Evolutionary conservation across 2,113 vertebrate genomes (phyloP), one percentile per base, ranked within the genome.

Genomic region (Cynopterus brachyotis): DNA sequence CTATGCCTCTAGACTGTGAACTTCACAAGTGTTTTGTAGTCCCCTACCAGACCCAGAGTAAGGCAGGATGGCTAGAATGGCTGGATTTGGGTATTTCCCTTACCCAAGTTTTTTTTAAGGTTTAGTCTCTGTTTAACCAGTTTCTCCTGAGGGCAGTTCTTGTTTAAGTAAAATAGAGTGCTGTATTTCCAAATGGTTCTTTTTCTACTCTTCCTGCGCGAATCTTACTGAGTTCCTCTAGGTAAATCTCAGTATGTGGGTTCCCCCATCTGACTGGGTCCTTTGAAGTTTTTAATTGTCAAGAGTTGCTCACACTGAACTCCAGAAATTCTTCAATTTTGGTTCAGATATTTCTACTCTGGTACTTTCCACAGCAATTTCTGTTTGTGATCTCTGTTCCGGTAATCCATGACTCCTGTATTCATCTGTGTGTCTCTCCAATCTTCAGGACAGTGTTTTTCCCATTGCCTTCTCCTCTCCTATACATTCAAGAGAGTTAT

Each of bases 351-450:
- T 50, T 69, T 60, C 53, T 5, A 2, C 24, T 15, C n/a, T 0
- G 7, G 19, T 26, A 8, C 20, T 32, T 76, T 2, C 60, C 32
- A 26, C 45, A 32, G 60, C 22, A 9, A 57, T 59, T 26, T 76
- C n/a, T 67, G 9, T 26, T 47, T 2, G 0, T 17, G 16, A 0
- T 37, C 6, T n/a, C 35, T 82, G 66, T 5, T 75, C 3, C 0
- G 9, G n/a, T 26, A 35, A 94, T 40, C 6, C 3, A 12, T 32
- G 86, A 55, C 45, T n/a, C 19, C 28, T 19, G 13, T 9, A 4
- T 42, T 12, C 35, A 47, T 3, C 11, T 69, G 10, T 30, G 22
- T 67, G 30, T 37, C 3, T 40, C 35, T 66, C n/a, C 22, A 66
- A 28, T 24, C 20, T 79, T 13, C 4, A 5, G 35, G 17, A 16